Evolutionary conservation across 1,140 invertebrate genomes (phyloP), one percentile per base, ranked within the genome.

Genomic region (Formica selysi): DNA sequence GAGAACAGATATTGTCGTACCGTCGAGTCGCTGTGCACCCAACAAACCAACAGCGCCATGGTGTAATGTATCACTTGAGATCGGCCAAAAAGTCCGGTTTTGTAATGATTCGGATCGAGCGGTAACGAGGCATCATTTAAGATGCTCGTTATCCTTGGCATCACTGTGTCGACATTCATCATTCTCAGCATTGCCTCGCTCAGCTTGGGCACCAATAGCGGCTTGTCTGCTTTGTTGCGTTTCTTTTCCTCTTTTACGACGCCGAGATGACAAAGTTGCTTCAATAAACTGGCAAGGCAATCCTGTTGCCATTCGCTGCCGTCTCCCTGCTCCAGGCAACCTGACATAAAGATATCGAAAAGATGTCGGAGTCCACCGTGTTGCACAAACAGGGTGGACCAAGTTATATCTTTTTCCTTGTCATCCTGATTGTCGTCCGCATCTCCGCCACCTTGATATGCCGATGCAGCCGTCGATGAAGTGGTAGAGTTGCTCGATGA

Each of bases 261-360:
- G 0, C 98, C 98, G 64, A 99, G 96, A 84, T 98, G 97, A 94
- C 97, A 99, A 26, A 99, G 94, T 78, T 98, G 95, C 90, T 98
- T 98, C 19, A 99, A 92, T 13, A 99, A 93, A 89, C 97, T 97
- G 0, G 98, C 98, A 11, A 99, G 95, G 93, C 98, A 99, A 92
- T 99, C 98, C 94, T 99, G 98, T 76, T 98, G 97, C 98, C 98
- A 99, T 95, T 99, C 98, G 89, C 97, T 98, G 61, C 97, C 96
- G 79, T 97, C 96, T 67, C 96, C 96, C 62, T 96, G 96, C 22
- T 96, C 93, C 6, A 95, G 85, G 67, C 91, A 96, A 92, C 97
- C 98, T 29, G 97, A 98, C 96, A 98, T 97, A 93, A 99, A 98
- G 83, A 99, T 98, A 93, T 98, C 97, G 94, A 98, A 98, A 0